phyloP scores from a whole-genome alignment of 2,797 vertebrate genomes.

The Acridotheres tristis region DNA sequence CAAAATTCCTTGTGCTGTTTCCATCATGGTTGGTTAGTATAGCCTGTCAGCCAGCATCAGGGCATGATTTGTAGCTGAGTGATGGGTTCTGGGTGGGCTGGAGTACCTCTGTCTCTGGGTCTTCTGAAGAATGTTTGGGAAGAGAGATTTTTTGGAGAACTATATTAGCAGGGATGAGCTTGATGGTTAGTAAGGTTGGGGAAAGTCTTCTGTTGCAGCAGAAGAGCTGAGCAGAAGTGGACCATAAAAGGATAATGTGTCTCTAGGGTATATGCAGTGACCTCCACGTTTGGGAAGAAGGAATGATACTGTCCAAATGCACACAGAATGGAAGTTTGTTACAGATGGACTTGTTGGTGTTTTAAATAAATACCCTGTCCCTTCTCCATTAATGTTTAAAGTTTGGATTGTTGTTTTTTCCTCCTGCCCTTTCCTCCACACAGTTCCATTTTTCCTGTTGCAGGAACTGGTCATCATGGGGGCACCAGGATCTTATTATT shows the following conservation, averaged over 20 bases:
- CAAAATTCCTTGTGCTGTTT: not conserved
- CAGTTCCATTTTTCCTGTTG: not conserved
- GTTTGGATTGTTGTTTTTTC: not conserved
- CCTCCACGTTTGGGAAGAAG: not conserved
- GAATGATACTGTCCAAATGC: not conserved
- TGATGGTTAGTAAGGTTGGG: not conserved
- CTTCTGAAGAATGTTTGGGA: not conserved
- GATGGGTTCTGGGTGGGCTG: not conserved
- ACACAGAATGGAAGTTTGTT: not conserved
- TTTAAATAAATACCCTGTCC: not conserved
- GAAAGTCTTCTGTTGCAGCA: not conserved
- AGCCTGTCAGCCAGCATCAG: not conserved
- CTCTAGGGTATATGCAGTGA: not conserved
- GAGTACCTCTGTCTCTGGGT: not conserved
- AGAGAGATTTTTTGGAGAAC: not conserved
- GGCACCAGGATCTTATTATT: conserved; percentile 96
- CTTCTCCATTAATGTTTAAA: not conserved
- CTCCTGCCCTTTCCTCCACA: not conserved
- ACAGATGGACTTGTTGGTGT: not conserved
- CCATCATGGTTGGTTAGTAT: not conserved
- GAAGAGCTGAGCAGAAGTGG: not conserved
- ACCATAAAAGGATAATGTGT: not conserved
- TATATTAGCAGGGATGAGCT: not conserved
- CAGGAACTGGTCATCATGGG: conserved; percentile 98
- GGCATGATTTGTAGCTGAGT: not conserved